These are phyloP conservation scores for Erethizon dorsatum DNA, from an alignment of 2,797 vertebrate genomes.

Conservation along the genomic window DNA sequence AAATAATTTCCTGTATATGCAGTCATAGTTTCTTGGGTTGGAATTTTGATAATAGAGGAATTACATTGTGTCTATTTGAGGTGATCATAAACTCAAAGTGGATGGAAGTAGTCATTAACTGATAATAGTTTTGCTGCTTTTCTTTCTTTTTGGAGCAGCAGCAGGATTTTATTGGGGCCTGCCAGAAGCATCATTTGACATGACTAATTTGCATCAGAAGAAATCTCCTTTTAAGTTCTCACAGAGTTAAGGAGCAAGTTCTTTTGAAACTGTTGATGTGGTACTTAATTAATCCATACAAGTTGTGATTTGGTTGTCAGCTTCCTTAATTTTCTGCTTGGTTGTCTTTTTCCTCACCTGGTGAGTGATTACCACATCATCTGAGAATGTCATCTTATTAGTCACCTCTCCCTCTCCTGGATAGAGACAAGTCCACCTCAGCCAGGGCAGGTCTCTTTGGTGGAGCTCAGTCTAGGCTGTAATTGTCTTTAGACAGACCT, in stretches of 20 bases:
- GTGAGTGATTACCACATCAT: neutral
- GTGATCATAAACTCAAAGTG: constrained; percentile 16
- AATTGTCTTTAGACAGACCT: neutral
- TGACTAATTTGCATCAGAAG: constrained; percentile 60
- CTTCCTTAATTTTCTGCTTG: constrained; percentile 6
- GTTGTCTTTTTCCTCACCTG: neutral
- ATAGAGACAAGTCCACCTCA: neutral
- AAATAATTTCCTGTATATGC: neutral
- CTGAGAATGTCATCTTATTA: neutral
- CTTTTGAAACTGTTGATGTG: neutral
- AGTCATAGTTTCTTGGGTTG: constrained; percentile 36
- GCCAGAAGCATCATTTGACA: constrained; percentile 8
- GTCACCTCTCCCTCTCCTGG: neutral
- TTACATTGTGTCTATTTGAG: neutral
- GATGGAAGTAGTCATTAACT: neutral
- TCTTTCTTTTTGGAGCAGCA: constrained; percentile 13
- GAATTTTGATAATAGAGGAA: constrained; percentile 23
- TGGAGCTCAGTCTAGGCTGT: neutral
- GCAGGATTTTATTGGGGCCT: neutral
- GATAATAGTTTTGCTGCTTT: neutral
- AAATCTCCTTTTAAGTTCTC: constrained; percentile 41
- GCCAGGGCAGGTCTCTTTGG: neutral
- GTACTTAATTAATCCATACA: neutral
- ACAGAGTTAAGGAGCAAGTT: neutral
- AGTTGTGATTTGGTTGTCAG: neutral